Percentiles rank a stretch among this genome's conserved stretches.
Conservation (phyloP, 37 sponge, comb jelly and placozoan genomes). For the Oscarella lobularis region DNA sequence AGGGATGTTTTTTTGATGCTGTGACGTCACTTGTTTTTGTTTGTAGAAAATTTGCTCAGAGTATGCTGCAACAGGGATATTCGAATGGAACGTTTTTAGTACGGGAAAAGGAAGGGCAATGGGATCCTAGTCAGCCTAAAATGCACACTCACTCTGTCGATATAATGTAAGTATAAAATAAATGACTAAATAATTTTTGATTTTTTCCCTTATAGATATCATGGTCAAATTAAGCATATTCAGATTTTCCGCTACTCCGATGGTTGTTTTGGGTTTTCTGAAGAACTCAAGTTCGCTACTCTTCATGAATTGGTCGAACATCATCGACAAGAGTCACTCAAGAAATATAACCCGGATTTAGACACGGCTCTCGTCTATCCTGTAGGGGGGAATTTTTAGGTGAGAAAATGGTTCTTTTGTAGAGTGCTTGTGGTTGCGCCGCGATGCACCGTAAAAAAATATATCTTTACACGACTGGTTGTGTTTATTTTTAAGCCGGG, state of each 20-base stretch:
- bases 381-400: no score
- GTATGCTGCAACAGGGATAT: background rate
- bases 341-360: background rate
- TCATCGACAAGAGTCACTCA: background rate
- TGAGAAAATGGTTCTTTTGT: no score
- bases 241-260: background rate
- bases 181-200: background rate
- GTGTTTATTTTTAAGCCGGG: no score
- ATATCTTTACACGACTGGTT: no score
- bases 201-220: background rate
- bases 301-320: background rate
- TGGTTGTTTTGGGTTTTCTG: background rate
- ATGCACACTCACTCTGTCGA: background rate
- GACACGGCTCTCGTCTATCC: background rate
- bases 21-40: no score
- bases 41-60: no score
- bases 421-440: no score
- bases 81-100: background rate
- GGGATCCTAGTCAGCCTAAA: background rate
- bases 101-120: background rate
- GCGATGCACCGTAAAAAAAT: no score
- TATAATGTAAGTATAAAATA: background rate
- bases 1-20: no score
- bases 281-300: background rate
- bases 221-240: background rate